Evolutionary conservation across 2,113 vertebrate genomes (phyloP).

Genomic region (Sinocyclocheilus grahami): DNA sequence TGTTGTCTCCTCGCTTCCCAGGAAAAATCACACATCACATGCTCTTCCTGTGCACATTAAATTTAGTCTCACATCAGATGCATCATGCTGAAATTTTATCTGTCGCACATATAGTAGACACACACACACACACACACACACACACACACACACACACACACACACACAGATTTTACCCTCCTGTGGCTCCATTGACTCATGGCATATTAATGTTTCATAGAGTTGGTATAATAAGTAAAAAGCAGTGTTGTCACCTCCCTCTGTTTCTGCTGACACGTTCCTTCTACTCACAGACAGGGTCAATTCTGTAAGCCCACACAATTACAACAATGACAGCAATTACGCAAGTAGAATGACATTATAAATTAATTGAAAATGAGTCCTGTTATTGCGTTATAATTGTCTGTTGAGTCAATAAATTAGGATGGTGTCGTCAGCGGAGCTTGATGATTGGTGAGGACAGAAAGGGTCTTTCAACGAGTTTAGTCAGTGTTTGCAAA

Average conservation of each 20-base stretch:
- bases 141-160: not conserved
- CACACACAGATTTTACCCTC: not conserved
- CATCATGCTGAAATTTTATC: not conserved
- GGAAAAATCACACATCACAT: slow-evolving; percentile 6
- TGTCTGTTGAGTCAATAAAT: slow-evolving; percentile 50
- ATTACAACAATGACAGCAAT: slow-evolving; percentile 44
- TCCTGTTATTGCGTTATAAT: slow-evolving; percentile 45
- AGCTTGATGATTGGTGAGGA: slow-evolving; percentile 10
- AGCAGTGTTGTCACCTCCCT: slow-evolving; percentile 12
- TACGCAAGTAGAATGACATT: slow-evolving; percentile 49
- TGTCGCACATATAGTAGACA: not conserved
- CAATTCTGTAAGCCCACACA: slow-evolving; percentile 25
- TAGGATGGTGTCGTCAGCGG: slow-evolving; percentile 21
- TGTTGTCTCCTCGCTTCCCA: slow-evolving; percentile 17
- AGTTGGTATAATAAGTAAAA: slow-evolving; percentile 35
- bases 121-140: not conserved
- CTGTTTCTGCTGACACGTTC: slow-evolving; percentile 23
- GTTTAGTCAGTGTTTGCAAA: slow-evolving; percentile 15
- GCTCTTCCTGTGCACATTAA: slow-evolving; percentile 24
- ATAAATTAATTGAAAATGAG: slow-evolving; percentile 54
- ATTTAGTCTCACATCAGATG: slow-evolving; percentile 27
- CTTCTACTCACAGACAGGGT: slow-evolving; percentile 25
- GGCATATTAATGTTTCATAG: slow-evolving; percentile 4
- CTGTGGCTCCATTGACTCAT: not conserved
- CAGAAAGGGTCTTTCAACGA: not conserved